Evolutionary conservation across 2,797 vertebrate genomes (phyloP), one percentile per base, ranked within the genome.

Genomic region (Esox lucius): DNA sequence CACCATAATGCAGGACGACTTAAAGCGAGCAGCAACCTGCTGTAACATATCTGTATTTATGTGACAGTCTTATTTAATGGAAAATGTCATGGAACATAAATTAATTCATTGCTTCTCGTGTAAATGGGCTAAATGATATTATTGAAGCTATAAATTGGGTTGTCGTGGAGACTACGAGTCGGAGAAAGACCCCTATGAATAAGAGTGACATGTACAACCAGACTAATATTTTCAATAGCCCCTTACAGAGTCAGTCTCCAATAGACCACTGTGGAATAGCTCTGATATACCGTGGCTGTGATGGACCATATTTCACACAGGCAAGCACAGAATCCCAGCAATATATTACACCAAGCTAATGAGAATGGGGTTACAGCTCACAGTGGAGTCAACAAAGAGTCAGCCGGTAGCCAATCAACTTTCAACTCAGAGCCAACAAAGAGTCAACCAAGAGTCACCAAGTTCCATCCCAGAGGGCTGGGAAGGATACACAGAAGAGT

Each of bases 291-390:
- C 42, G 65, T 3, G 15, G 19, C 67, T 49, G 19, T 68, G 42
- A 9, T 46, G 1, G 11, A 4, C 42, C 42, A 78, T 81, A 80
- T 84, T 86, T 87, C 81, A 84, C 77, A 71, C 68, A 81, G 78
- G 78, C 70, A 79, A 46, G 56, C 67, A 42, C 49, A 4, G 26
- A 28, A 75, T 68, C 65, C 24, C 39, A 8, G 71, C 71, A 74
- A 70, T 83, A 76, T 78, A 80, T 84, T 68, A 76, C 65, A 67
- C 51, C 56, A 69, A 51, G 33, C 76, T 80, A 87, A 79, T 68
- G 75, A 80, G 72, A 31, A 26, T 64, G 24, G 51, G 26, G 39
- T 48, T 35, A 49, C 12, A 75, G n/a, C 17, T 46, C 19, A 3
- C 16, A 65, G 61, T 5, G 26, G 24, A 70, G 74, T 42, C 49